These are phyloP conservation scores for Hippoglossus hippoglossus DNA, from an alignment of 2,797 vertebrate genomes.

Conservation along the genomic window DNA sequence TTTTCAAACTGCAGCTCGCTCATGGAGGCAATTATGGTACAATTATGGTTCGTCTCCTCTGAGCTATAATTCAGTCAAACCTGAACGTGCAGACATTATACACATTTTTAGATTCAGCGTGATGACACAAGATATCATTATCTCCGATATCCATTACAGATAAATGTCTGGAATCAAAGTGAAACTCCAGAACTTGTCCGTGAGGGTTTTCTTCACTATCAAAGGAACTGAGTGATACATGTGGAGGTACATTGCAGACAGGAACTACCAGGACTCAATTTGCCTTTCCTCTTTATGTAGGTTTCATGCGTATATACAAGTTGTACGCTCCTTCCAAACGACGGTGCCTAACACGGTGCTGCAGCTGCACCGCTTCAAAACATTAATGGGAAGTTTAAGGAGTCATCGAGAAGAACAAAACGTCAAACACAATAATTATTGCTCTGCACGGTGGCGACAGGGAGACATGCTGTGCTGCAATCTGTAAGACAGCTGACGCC, in stretches of 20 bases:
- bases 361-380: conserved; percentile 28
- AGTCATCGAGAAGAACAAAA: conserved; percentile 53
- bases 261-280: too few relatives aligned
- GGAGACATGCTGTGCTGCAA: conserved; percentile 60
- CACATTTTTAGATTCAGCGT: not conserved
- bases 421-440: conserved; percentile 70
- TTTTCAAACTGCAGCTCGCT: too few relatives aligned
- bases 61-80: not conserved
- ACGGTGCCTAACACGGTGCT: conserved; percentile 5
- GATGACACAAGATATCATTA: not conserved
- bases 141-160: not conserved
- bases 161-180: too few relatives aligned
- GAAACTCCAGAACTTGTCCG: too few relatives aligned
- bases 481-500: conserved; percentile 64
- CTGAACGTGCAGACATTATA: not conserved
- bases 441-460: conserved; percentile 50
- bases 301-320: too few relatives aligned
- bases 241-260: too few relatives aligned
- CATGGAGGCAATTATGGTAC: too few relatives aligned
- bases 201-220: too few relatives aligned
- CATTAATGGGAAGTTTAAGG: conserved; percentile 53
- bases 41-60: too few relatives aligned
- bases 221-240: too few relatives aligned
- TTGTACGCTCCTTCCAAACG: not conserved
- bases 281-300: too few relatives aligned